Evolutionary conservation across 2,113 vertebrate species (phyloP).

Genomic region (Elaphurus davidianus): DNA sequence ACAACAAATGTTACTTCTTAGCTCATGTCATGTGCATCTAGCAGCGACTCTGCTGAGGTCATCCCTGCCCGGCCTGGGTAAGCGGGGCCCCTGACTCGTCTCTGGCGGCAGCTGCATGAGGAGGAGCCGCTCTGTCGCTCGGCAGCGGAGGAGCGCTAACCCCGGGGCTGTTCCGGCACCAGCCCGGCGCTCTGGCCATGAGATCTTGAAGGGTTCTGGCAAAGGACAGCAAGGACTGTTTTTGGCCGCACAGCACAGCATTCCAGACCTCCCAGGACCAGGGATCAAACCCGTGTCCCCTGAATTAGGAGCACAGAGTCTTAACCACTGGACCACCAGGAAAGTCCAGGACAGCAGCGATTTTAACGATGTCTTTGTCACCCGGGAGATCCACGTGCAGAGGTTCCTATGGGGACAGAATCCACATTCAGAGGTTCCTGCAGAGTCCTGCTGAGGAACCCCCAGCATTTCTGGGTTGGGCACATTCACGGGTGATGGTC

Average conservation of each 20-base stretch:
- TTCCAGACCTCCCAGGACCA: neutral
- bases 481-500: neutral
- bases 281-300: neutral
- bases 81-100: neutral
- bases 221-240: neutral
- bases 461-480: neutral
- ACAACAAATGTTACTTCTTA: neutral
- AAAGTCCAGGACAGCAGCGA: neutral
- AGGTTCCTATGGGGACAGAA: neutral
- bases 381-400: neutral
- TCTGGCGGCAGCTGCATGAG: fast-evolving
- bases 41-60: neutral
- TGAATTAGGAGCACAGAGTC: neutral
- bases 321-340: neutral
- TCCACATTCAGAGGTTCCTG: neutral
- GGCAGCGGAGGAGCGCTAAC: fast-evolving
- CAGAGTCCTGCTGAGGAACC: neutral
- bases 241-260: neutral
- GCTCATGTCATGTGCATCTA: neutral
- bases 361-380: neutral
- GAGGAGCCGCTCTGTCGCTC: fast-evolving
- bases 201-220: neutral
- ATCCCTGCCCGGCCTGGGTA: neutral
- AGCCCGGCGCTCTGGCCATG: neutral
- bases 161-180: neutral